phyloP scores from a whole-genome alignment of 2,888 invertebrate species.

The Drosophila picticornis region DNA sequence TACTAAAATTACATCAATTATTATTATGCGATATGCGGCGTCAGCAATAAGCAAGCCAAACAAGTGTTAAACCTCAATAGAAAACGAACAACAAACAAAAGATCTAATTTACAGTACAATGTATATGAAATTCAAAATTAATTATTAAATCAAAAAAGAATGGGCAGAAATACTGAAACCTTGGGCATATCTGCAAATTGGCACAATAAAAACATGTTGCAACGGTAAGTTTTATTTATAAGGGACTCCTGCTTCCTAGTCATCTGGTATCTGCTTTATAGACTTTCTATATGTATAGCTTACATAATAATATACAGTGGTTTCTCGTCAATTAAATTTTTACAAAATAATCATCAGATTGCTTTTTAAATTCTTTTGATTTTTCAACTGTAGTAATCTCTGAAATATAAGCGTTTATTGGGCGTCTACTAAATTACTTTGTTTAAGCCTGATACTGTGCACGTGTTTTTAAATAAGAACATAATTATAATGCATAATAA shows the following conservation, averaged over 20 bases:
- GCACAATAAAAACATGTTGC: slow-evolving; percentile 9
- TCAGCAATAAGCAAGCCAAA: slow-evolving; percentile 34
- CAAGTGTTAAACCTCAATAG: slow-evolving; percentile 31
- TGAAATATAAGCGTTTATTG: background rate
- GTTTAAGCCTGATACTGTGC: slow-evolving; percentile 4
- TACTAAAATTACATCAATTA: slow-evolving; percentile 47
- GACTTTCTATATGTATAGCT: background rate
- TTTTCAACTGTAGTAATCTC: background rate
- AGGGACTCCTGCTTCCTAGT: background rate
- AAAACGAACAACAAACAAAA: slow-evolving; percentile 3
- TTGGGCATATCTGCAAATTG: slow-evolving; percentile 36
- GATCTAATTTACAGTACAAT: slow-evolving; percentile 3
- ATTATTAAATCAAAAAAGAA: slow-evolving; percentile 22
- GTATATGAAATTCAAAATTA: slow-evolving; percentile 15
- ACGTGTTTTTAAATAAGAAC: background rate
- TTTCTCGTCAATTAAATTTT: background rate
- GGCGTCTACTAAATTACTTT: background rate
- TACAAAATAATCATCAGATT: background rate
- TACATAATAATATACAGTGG: slow-evolving; percentile 27
- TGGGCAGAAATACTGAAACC: slow-evolving; percentile 17
- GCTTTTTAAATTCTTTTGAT: background rate
- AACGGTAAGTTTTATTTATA: slow-evolving; percentile 50
- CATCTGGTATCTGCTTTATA: slow-evolving; percentile 5
- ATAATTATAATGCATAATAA: slow-evolving; percentile 57
- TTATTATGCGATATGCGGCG: slow-evolving; percentile 42